Evolutionary conservation across 2,797 vertebrate species (phyloP), one percentile per base, ranked within the genome.

Genomic region (Rhinophrynus dorsalis): DNA sequence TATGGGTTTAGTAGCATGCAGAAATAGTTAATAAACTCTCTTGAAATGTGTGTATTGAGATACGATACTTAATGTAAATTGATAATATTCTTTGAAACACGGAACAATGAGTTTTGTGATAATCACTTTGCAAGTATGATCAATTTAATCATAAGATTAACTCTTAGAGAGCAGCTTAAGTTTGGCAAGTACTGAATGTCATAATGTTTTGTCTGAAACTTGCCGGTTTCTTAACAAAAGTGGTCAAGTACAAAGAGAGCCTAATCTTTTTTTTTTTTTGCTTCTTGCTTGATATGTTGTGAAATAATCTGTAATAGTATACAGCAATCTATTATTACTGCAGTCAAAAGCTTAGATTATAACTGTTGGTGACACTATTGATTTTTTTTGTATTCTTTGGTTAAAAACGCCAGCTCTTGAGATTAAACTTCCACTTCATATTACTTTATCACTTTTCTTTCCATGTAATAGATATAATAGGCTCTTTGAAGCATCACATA

Each of bases 241-340:
- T 6, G 17, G 40, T 20, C 10, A 18, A 20, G 10, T 8, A 44
- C 17, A 52, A 52, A 52, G 48, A 11, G 29, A 30, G 24, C 1
- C 11, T 21, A 29, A 26, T 27, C 26, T 17, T 12, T 17, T 37
- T 12, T n/a, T 17, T 12, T 17, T 37, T 12, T 24, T 8, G 15
- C 26, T 21, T 5, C 17, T 42, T 23, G 55, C 37, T 6, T 58
- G 15, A 20, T 37, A 15, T 74, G 44, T 69, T 64, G 26, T 12
- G 24, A 52, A 52, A 52, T 30, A 52, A 12, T 24, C 48, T 20
- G 40, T 44, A 44, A 44, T 44, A 18, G 8, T 44, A 44, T 20
- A 18, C 40, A 6, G 12, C 3, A 5, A 17, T 2, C 1, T 18
- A 44, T 44, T 44, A 18, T 44, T 10, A 6, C 2, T 20, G 3